Percentiles rank a stretch among this genome's conserved stretches.
Evolutionary conservation across 2,797 vertebrate genomes (phyloP).

Genomic region (Pterois miles): DNA sequence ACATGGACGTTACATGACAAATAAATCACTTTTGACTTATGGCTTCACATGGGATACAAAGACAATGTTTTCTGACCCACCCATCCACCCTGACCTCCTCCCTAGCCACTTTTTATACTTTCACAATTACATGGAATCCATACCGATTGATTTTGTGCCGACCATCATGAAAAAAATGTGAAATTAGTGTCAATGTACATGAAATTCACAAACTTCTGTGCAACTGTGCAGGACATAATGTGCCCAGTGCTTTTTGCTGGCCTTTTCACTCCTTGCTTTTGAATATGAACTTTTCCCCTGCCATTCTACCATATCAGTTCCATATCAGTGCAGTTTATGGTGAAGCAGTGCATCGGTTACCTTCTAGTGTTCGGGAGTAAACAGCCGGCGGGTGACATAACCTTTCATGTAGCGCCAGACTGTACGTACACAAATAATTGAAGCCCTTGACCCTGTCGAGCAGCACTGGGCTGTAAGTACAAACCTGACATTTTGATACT

Average conservation of each 20-base stretch:
- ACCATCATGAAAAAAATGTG: too few relatives aligned
- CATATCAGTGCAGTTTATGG: conserved; percentile 85
- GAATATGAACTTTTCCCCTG: neutral
- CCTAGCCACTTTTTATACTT: too few relatives aligned
- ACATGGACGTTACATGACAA: too few relatives aligned
- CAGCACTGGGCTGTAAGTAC: conserved; percentile 97
- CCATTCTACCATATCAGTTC: conserved; percentile 48
- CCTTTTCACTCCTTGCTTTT: conserved; percentile 12
- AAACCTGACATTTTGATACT: conserved; percentile 99
- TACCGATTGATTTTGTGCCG: too few relatives aligned
- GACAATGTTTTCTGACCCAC: too few relatives aligned
- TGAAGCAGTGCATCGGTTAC: conserved; percentile 87
- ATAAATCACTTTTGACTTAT: too few relatives aligned
- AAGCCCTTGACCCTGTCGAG: conserved; percentile 99
- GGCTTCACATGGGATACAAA: too few relatives aligned
- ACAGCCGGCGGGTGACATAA: conserved; percentile 97
- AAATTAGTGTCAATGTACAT: too few relatives aligned
- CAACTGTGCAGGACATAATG: neutral
- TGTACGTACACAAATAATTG: conserved; percentile 99
- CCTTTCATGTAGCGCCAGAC: conserved; percentile 94
- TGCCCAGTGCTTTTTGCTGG: neutral
- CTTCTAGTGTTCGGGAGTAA: conserved; percentile 91
- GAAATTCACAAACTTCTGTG: too few relatives aligned
- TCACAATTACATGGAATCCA: too few relatives aligned
- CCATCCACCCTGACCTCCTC: too few relatives aligned